Evolutionary conservation across 2,797 vertebrate genomes (phyloP).

Genomic region (Hephaestus fuliginosus): DNA sequence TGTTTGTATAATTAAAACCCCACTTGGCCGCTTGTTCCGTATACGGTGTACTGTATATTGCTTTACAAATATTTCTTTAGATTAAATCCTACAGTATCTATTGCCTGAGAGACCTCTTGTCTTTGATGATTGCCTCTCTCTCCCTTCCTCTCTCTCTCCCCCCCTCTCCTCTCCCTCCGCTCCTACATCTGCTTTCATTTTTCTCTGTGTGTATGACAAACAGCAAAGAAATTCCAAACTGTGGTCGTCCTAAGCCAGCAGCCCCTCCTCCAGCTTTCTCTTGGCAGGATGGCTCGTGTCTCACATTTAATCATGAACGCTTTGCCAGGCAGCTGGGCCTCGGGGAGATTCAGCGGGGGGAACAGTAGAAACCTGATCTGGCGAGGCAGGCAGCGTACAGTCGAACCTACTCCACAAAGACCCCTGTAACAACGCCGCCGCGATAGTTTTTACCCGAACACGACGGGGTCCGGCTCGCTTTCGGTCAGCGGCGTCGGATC

Average conservation of each 20-base stretch:
- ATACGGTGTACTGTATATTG: constrained; percentile 18
- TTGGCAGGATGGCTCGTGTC: constrained; percentile 85
- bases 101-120: constrained; percentile 68
- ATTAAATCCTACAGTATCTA: constrained; percentile 64
- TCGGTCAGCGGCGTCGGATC: constrained; percentile 30
- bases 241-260: constrained; percentile 73
- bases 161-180: constrained; percentile 48
- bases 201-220: constrained; percentile 87
- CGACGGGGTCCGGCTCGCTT: constrained; percentile 32
- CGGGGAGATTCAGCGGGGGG: constrained; percentile 68
- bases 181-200: constrained; percentile 89
- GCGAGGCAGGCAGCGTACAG: constrained; percentile 65
- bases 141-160: constrained; percentile 28
- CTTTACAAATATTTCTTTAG: constrained; percentile 64
- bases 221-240: constrained; percentile 87
- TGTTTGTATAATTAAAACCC: constrained; percentile 63
- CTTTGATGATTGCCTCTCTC: constrained; percentile 65
- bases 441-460: constrained; percentile 33
- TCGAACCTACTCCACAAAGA: constrained; percentile 69
- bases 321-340: constrained; percentile 83
- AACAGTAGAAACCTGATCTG: constrained; percentile 75
- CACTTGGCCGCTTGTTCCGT: constrained; percentile 29
- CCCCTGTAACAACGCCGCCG: constrained; percentile 34
- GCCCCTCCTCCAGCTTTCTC: constrained; percentile 78
- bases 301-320: constrained; percentile 85